These are phyloP conservation scores for Drosophila nr. medialis DNA, from an alignment of 2,888 invertebrate genomes.

Conservation along the genomic window DNA sequence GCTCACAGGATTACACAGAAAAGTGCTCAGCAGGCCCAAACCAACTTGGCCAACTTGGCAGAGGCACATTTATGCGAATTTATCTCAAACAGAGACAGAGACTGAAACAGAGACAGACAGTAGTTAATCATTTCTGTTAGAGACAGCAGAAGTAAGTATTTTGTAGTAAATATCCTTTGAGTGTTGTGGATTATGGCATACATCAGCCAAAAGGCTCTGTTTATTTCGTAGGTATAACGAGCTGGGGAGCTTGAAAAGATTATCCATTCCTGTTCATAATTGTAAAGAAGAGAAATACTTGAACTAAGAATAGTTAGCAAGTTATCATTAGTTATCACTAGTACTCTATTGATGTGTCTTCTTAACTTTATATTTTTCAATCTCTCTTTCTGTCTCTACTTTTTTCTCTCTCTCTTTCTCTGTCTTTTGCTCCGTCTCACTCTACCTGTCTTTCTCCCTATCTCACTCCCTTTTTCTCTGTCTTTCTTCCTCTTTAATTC, in stretches of 20 bases:
- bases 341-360: no score
- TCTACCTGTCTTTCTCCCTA: neutral
- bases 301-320: neutral
- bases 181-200: neutral
- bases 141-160: conserved; percentile 1
- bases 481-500: neutral
- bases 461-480: neutral
- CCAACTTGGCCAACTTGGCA: conserved; percentile 45
- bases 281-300: neutral
- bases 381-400: neutral
- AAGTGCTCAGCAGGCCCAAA: conserved; percentile 69
- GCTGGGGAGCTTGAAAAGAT: neutral
- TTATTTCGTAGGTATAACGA: neutral
- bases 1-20: conserved; percentile 68
- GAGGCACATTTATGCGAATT: conserved; percentile 43
- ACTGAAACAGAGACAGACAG: neutral
- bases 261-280: neutral
- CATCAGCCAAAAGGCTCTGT: neutral
- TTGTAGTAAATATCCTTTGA: conserved; percentile 2
- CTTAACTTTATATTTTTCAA: neutral
- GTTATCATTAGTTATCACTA: no score
- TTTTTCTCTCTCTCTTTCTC: no score
- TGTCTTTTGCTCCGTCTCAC: no score
- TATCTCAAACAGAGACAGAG: conserved; percentile 5
- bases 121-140: conserved; percentile 64